Evolutionary conservation across 2,113 vertebrate species (phyloP).

Genomic region (Rhabdomys dilectus): DNA sequence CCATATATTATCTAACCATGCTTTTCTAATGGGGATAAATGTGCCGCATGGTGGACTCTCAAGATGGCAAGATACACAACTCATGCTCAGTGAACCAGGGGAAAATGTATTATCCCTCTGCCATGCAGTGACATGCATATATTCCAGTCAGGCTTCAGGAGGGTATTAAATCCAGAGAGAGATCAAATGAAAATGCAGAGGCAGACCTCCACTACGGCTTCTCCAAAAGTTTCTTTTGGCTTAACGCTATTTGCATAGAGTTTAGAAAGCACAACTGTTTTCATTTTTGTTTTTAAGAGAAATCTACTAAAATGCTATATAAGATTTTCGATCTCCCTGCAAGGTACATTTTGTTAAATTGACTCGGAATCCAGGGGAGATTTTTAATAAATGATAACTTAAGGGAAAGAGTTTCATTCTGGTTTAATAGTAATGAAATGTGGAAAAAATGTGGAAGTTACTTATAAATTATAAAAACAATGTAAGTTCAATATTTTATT

Average conservation of each 20-base stretch:
- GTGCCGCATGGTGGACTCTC: constrained; percentile 61
- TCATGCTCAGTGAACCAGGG: constrained; percentile 69
- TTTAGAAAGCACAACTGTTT: constrained; percentile 18
- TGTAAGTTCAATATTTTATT: constrained; percentile 45
- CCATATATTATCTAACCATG: constrained; percentile 64
- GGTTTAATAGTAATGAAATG: constrained; percentile 45
- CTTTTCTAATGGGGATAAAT: constrained; percentile 80
- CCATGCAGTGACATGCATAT: constrained; percentile 62
- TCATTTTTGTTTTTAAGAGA: constrained; percentile 47
- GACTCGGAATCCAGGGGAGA: constrained; percentile 50
- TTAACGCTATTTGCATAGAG: constrained; percentile 34
- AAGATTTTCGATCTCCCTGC: neutral
- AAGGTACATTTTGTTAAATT: constrained; percentile 59
- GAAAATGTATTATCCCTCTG: constrained; percentile 66
- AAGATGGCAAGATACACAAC: constrained; percentile 78
- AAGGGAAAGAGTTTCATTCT: constrained; percentile 24
- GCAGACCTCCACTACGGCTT: constrained; percentile 14
- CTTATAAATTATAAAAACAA: constrained; percentile 28
- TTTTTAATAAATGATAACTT: constrained; percentile 72
- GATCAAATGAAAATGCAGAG: constrained; percentile 69
- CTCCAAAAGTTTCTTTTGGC: constrained; percentile 6
- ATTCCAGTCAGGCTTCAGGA: constrained; percentile 60
- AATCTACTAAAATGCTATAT: constrained; percentile 51
- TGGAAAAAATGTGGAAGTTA: constrained; percentile 18
- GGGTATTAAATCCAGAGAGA: constrained; percentile 71